Conservation (phyloP, 2,113 vertebrate species). For the Chloropsis cyanopogon region DNA sequence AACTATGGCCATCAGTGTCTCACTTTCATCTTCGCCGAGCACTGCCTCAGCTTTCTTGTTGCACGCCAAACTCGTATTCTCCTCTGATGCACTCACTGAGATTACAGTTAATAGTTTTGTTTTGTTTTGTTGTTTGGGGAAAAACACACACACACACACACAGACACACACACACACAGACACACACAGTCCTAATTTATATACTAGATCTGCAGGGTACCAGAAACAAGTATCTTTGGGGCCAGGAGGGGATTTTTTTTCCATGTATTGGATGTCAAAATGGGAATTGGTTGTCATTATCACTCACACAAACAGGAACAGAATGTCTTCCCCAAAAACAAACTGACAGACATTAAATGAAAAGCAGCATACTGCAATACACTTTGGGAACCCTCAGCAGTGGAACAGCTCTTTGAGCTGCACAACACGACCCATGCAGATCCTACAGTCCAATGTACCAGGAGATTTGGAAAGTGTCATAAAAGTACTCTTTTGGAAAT, state of each 20-base stretch:
- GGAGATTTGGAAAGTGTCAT: neutral
- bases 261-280: neutral
- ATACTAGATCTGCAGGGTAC: neutral
- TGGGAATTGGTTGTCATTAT: neutral
- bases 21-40: constrained; percentile 39
- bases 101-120: constrained; percentile 20
- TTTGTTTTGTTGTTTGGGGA: neutral
- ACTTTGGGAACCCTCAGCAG: neutral
- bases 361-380: neutral
- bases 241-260: neutral
- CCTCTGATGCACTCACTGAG: neutral
- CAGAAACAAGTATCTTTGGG: neutral
- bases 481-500: neutral
- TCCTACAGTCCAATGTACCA: neutral
- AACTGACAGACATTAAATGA: neutral
- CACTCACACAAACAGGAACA: neutral
- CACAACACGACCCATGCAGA: neutral
- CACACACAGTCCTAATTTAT: neutral
- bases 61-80: constrained; percentile 4
- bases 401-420: neutral
- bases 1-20: constrained; percentile 6
- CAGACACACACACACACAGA: neutral
- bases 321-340: neutral
- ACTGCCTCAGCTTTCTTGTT: constrained; percentile 7
- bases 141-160: neutral